Base-by-base conservation (phyloP, 2,888 invertebrate species). In the Epirrhoe alternata region DNA sequence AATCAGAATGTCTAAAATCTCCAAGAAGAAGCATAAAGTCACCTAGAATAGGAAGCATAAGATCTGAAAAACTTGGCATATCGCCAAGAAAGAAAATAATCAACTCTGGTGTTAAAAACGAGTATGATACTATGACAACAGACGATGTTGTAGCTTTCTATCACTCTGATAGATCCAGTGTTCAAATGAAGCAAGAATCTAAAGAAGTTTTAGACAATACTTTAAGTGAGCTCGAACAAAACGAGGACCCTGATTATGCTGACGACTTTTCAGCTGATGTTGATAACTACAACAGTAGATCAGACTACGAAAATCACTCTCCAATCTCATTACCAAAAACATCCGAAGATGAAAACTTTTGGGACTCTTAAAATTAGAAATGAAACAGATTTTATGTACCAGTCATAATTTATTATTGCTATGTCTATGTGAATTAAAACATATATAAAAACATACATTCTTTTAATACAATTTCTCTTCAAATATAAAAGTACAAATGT, bases 401-500 rank as follows among this genome's bases (percentile, higher is more conserved):
- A 61, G 65, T 88, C 84, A 87, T 89, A 85, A 87, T 90, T 89
- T 89, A 90, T 42, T 88, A 88, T 84, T 64, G 74, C 35, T 55
- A 62, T 55, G 47, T 49, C 52, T 66, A 82, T 85, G 84, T 77
- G 71, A 80, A 73, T 58, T 60, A 64, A 63, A 63, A 67, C 56
- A 62, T 90, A 33, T 53, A 73, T 59, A 74, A 69, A 59, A 53
- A 88, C 82, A 86, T 85, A 85, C 78, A 77, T 78, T 66, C 55
- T 68, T 70, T 82, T 82, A 77, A 82, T 80, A 81, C 77, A 82
- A 78, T 84, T 83, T 81, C 77, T 77, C 73, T 82, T 82, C 79
- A 77, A 74, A 86, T 92, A 92, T 91, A 91, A 92, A 92, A 92
- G 90, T 92, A 92, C 90, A 92, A 92, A 92, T 84, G 71, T 69